Percentiles rank a stretch among this genome's conserved stretches.
phyloP scores from a whole-genome alignment of 2,888 invertebrate species.

The Allophyes oxyacanthae region DNA sequence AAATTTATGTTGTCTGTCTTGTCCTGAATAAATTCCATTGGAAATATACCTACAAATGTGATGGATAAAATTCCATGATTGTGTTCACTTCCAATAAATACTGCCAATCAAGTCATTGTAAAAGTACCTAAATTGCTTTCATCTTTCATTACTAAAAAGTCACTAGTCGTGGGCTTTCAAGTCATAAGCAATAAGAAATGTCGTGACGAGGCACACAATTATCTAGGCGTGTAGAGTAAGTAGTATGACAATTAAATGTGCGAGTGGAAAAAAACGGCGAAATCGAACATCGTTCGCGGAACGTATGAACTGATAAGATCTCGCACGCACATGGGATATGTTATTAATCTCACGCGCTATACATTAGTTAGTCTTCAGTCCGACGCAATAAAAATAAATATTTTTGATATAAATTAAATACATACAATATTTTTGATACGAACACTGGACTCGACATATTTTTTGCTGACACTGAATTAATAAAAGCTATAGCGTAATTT shows the following conservation, averaged over 20 bases:
- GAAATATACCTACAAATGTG: no score
- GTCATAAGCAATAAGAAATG: no score
- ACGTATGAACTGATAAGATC: constrained; percentile 29
- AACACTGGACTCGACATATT: not conserved
- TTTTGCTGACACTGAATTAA: no score
- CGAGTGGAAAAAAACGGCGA: constrained; percentile 40
- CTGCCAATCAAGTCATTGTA: no score
- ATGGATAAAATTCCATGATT: no score
- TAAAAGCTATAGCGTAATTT: not conserved
- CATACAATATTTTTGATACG: constrained; percentile 36
- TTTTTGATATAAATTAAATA: constrained; percentile 32
- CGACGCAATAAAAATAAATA: constrained; percentile 2
- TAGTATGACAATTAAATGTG: constrained; percentile 27
- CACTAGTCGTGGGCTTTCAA: no score
- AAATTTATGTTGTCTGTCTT: no score
- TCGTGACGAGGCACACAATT: no score
- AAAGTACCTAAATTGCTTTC: no score
- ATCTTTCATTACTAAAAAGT: no score
- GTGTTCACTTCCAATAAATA: no score
- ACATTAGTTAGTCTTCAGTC: not conserved
- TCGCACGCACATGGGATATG: constrained; percentile 32
- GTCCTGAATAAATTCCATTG: no score
- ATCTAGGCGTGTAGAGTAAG: not conserved
- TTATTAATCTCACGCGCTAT: constrained; percentile 16
- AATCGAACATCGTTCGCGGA: constrained; percentile 21